These are phyloP conservation scores for Geophilus truncorum DNA, from an alignment of 2,888 invertebrate species.

Conservation along the genomic window DNA sequence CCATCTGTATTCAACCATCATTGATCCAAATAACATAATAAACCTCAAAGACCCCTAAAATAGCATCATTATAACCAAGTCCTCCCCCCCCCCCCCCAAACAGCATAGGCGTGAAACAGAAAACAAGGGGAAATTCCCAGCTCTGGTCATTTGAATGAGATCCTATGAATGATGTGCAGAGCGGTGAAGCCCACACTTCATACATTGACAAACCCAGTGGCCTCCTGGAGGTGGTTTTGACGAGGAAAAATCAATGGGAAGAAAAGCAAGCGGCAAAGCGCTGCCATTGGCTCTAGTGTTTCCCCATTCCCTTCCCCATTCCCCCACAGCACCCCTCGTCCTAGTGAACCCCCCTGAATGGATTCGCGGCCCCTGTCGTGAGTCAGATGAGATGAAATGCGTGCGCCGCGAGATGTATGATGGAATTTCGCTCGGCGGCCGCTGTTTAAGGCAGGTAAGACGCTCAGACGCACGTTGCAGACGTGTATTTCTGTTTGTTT, in stretches of 20 bases:
- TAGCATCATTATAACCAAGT: no score
- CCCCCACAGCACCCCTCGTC: neutral
- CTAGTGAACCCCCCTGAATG: neutral
- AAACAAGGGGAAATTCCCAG: no score
- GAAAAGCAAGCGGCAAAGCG: neutral
- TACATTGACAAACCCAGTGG: neutral
- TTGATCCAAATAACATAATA: no score
- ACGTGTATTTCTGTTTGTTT: neutral
- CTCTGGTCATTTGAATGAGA: no score
- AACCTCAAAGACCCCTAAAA: no score
- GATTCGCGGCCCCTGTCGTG: neutral
- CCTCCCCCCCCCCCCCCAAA: no score
- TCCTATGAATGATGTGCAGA: neutral
- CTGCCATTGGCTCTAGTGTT: neutral
- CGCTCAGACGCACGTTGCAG: neutral
- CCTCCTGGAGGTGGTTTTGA: conserved; percentile 4
- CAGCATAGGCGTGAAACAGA: no score
- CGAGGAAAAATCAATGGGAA: neutral
- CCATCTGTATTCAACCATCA: no score
- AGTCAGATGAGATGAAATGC: conserved; percentile 3
- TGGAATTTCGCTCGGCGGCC: neutral
- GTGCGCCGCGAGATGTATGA: neutral
- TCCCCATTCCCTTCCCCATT: neutral
- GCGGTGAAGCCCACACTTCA: neutral
- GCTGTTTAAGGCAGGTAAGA: neutral